Percentiles rank a stretch among this genome's conserved stretches.
Conservation (phyloP, 2,888 invertebrate genomes). For the Aethes cnicana region DNA sequence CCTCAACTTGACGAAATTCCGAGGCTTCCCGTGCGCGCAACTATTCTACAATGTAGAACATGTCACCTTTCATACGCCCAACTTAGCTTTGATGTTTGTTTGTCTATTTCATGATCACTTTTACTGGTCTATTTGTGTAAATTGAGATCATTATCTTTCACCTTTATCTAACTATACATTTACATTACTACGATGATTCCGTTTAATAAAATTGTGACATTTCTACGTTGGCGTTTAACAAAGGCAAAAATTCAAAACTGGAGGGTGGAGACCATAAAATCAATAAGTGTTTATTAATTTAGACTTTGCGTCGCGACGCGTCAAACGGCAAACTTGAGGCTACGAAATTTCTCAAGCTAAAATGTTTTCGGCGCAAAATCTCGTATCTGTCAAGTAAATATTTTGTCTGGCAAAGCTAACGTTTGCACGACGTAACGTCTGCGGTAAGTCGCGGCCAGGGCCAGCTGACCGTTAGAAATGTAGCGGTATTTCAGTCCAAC, state of each 20-base stretch:
- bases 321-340: no score
- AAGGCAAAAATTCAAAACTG: no score
- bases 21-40: constrained; percentile 40
- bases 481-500: background rate
- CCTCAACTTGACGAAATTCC: constrained; percentile 60
- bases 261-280: no score
- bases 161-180: no score
- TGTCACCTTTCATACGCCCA: no score
- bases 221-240: no score
- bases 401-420: constrained; percentile 15
- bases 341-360: no score
- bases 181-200: no score
- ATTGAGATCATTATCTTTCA: no score
- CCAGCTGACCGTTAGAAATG: constrained; percentile 16
- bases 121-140: background rate
- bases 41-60: constrained; percentile 37
- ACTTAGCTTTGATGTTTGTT: background rate
- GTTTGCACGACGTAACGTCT: constrained; percentile 19
- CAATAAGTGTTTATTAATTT: no score
- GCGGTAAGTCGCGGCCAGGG: constrained; percentile 18
- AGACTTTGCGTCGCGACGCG: no score
- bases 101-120: background rate
- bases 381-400: constrained; percentile 13
- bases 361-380: background rate
- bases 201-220: no score